Evolutionary conservation across 30 jellyfish, hydroid and myxozoan species (phyloP).

Genomic region (Turritopsis rubra): DNA sequence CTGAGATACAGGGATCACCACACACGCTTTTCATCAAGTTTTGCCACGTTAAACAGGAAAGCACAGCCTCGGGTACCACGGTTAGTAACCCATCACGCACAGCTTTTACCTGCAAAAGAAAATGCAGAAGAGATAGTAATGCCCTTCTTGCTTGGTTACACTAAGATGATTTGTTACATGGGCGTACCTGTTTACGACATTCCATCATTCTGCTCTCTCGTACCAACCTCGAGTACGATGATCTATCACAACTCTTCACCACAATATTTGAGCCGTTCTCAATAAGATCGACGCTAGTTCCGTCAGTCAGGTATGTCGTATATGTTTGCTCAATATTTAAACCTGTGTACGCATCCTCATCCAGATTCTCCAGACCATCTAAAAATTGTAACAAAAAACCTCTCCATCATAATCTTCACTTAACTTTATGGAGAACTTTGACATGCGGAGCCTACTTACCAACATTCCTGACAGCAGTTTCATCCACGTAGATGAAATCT

Average conservation of each 20-base stretch:
- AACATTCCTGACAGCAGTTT: conserved; percentile 54
- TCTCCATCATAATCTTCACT: not conserved
- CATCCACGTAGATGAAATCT: conserved; percentile 65
- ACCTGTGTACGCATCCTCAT: conserved; percentile 48
- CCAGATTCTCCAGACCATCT: conserved; percentile 69
- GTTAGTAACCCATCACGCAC: conserved; percentile 56
- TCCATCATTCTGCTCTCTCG: conserved; percentile 75
- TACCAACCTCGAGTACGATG: conserved; percentile 33
- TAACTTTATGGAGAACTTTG: not conserved
- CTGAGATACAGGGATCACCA: conserved; percentile 66
- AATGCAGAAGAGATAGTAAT: no score
- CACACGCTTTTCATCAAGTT: conserved; percentile 69
- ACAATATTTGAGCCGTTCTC: conserved; percentile 31
- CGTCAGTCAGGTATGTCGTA: conserved; percentile 53
- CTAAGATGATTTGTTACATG: no score
- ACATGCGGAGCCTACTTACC: no score
- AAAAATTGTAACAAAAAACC: not conserved
- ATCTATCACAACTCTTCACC: conserved; percentile 38
- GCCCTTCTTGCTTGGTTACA: no score
- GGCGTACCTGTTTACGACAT: conserved; percentile 56
- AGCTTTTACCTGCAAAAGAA: conserved; percentile 62
- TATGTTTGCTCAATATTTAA: conserved; percentile 40
- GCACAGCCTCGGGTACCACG: conserved; percentile 65
- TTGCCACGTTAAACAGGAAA: conserved; percentile 87
- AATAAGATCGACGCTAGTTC: conserved; percentile 32